Percentiles rank a stretch among this genome's conserved stretches.
phyloP scores from a whole-genome alignment of 2,888 invertebrate genomes.

The Hypercompe scribonia region DNA sequence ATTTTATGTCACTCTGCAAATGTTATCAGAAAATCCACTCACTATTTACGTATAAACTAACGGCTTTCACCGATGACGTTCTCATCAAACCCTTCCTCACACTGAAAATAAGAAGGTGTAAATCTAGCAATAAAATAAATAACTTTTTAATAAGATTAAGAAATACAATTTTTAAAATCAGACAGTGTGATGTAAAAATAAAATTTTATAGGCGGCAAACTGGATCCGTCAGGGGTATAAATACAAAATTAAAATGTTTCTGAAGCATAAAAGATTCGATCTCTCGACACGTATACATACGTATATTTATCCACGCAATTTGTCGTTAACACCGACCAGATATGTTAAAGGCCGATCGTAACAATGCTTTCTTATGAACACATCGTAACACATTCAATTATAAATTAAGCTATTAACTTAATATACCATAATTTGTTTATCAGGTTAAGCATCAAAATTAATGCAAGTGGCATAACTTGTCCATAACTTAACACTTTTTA shows the following conservation, averaged over 20 bases:
- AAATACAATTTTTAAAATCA: slow-evolving; percentile 57
- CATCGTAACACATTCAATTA: slow-evolving; percentile 83
- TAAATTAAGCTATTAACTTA: slow-evolving; percentile 87
- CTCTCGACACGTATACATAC: slow-evolving; percentile 52
- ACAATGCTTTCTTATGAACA: slow-evolving; percentile 81
- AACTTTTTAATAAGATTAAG: slow-evolving; percentile 52
- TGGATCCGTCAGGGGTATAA: slow-evolving; percentile 60
- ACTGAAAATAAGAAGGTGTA: slow-evolving; percentile 42
- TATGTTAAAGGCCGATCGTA: slow-evolving; percentile 75
- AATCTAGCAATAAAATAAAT: slow-evolving; percentile 56
- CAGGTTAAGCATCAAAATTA: slow-evolving; percentile 86
- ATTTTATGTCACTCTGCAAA: slow-evolving; percentile 34
- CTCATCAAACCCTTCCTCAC: slow-evolving; percentile 37
- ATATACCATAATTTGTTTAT: slow-evolving; percentile 86
- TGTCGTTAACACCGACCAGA: slow-evolving; percentile 71
- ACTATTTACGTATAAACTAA: slow-evolving; percentile 51
- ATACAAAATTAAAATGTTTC: slow-evolving; percentile 67
- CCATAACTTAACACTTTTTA: slow-evolving; percentile 86
- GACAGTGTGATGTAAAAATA: slow-evolving; percentile 61
- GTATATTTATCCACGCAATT: slow-evolving; percentile 71
- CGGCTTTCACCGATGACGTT: slow-evolving; percentile 53
- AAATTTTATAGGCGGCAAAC: slow-evolving; percentile 64
- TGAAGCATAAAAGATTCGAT: slow-evolving; percentile 60
- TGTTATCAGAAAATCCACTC: slow-evolving; percentile 47
- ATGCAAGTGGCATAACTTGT: slow-evolving; percentile 86